Evolutionary conservation across 2,888 invertebrate species (phyloP), one percentile per base, ranked within the genome.

Genomic region (Philopedon plagiatum): DNA sequence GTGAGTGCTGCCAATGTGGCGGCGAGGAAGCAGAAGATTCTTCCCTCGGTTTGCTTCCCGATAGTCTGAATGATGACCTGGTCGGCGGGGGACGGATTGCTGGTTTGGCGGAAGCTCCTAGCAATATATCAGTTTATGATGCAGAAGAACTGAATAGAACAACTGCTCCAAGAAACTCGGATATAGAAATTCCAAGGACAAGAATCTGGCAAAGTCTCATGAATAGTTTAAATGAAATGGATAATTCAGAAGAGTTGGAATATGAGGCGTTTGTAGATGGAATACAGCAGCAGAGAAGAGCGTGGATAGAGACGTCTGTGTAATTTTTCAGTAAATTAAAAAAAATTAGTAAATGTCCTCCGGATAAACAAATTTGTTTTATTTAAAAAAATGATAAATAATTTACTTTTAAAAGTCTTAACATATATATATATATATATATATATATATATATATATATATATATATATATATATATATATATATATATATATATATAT

Each of bases 61-160:
- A 44, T 9, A 19, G 11, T 19, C 9, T 44, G 2, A 44, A 2
- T 19, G 19, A 46, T 34, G 11, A 11, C 0, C 34, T 34, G n/a
- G n/a, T n/a, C 34, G n/a, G n/a, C 8, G 5, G 2, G 18, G 4
- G 8, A 7, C 41, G 18, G 5, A 37, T 70, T 5, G 19, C 23
- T n/a, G 32, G 9, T 1, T 11, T 62, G 18, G 67, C 67, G 2
- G 57, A 44, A 15, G 56, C 18, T 15, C 66, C 67, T 3, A 72
- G 67, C 29, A 68, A 73, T 21, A 68, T 68, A 13, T 63, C 63
- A n/a, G 68, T 73, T 8, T 73, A 41, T 39, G 73, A 69, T 26
- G 73, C 68, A 7, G 73, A 69, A 15, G 64, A 64, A 41, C 46
- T 73, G 37, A 73, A 73, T 29, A 64, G 44, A 11, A 73, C 68